Evolutionary conservation across 2,113 vertebrate genomes (phyloP).

Genomic region (Polypterus senegalus): DNA sequence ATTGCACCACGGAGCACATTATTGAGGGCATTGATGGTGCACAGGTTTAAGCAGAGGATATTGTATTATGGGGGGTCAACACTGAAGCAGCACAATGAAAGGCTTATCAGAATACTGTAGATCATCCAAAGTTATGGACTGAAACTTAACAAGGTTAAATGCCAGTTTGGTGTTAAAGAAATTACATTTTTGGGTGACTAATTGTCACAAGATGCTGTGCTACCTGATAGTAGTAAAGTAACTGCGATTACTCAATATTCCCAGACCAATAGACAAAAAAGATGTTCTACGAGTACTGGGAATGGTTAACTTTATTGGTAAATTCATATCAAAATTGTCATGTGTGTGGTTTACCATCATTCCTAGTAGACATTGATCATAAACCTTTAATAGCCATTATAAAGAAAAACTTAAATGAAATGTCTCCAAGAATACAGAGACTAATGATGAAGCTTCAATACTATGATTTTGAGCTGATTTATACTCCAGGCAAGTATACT

Average conservation of each 20-base stretch:
- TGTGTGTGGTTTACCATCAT: conserved; percentile 14
- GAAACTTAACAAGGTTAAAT: background rate
- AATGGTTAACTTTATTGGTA: background rate
- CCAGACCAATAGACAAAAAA: background rate
- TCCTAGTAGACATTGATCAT: conserved; percentile 16
- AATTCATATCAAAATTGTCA: background rate
- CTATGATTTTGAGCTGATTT: too few species aligned
- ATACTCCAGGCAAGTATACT: too few species aligned
- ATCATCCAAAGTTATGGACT: conserved; percentile 6
- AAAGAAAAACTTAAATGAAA: conserved; percentile 16
- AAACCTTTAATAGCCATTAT: conserved; percentile 17
- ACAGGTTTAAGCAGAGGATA: background rate
- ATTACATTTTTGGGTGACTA: conserved; percentile 10
- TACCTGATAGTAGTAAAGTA: background rate
- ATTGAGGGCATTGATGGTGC: background rate
- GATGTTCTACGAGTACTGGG: conserved; percentile 1
- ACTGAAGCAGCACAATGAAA: background rate
- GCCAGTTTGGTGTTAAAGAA: conserved; percentile 8
- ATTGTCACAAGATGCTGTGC: too few species aligned
- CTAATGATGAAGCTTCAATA: conserved; percentile 14
- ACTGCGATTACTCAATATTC: conserved; percentile 10
- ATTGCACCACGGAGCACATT: background rate
- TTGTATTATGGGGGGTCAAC: background rate
- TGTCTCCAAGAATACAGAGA: conserved; percentile 15
- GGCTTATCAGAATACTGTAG: background rate